phyloP scores from a whole-genome alignment of 2,797 vertebrate species.

The Corythornis leucogaster region DNA sequence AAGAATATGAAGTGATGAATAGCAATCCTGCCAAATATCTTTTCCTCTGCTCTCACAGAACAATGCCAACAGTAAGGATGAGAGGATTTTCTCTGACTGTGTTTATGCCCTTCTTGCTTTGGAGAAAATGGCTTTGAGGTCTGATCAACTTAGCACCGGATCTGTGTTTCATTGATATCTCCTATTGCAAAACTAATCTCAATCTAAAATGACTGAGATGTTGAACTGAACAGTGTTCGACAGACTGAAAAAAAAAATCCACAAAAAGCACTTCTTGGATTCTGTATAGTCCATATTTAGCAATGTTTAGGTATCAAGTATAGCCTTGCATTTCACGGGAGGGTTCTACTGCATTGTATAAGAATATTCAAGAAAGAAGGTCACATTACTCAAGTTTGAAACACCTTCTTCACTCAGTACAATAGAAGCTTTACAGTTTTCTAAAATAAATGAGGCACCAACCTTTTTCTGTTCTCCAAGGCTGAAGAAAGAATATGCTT shows the following conservation, averaged over 20 bases:
- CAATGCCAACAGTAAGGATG: background rate
- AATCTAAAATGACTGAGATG: background rate
- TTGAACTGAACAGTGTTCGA: background rate
- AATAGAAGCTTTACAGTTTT: slow-evolving; percentile 15
- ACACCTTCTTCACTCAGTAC: background rate
- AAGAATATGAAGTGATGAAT: slow-evolving; percentile 2
- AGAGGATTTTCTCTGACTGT: background rate
- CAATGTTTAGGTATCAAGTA: background rate
- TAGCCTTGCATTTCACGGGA: background rate
- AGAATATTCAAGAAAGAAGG: slow-evolving; percentile 6
- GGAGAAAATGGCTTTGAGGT: slow-evolving; percentile 10
- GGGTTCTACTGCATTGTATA: background rate
- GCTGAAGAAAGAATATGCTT: background rate
- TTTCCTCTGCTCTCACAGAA: background rate
- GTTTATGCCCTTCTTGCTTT: background rate
- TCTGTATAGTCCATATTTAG: background rate
- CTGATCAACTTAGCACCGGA: background rate
- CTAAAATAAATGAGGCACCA: background rate
- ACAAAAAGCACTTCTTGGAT: background rate
- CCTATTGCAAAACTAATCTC: background rate
- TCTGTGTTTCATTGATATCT: background rate
- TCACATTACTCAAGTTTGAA: slow-evolving; percentile 1
- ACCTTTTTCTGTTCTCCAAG: background rate
- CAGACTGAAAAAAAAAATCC: background rate
- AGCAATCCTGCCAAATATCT: background rate